These are phyloP conservation scores for Melopsittacus undulatus DNA, from an alignment of 2,797 vertebrate genomes.

Conservation along the genomic window DNA sequence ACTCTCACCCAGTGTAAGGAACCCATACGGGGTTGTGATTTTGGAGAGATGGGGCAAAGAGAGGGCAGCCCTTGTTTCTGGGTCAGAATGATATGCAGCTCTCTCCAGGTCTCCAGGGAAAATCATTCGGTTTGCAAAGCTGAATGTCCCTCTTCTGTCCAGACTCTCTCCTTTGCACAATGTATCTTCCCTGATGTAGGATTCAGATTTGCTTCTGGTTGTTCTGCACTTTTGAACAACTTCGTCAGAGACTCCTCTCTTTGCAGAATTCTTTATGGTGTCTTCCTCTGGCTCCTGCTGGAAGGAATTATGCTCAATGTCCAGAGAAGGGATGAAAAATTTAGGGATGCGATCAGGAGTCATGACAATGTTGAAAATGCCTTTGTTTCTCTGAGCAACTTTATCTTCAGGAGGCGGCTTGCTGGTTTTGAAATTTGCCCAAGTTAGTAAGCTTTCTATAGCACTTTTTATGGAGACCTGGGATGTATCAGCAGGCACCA, in stretches of 20 bases:
- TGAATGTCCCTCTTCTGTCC: constrained; percentile 33
- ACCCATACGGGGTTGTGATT: constrained; percentile 69
- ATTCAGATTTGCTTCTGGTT: constrained; percentile 52
- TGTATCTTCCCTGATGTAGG: neutral
- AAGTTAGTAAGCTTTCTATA: constrained; percentile 59
- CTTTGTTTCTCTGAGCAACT: constrained; percentile 30
- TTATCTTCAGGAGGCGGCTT: constrained; percentile 38
- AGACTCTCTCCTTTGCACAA: neutral
- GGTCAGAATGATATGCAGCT: constrained; percentile 71
- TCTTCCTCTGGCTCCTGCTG: constrained; percentile 14
- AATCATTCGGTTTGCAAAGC: neutral
- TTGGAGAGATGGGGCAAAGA: constrained; percentile 84
- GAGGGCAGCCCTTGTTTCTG: constrained; percentile 77
- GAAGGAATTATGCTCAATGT: constrained; percentile 32
- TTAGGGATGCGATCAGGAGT: constrained; percentile 71
- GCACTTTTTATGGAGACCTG: constrained; percentile 49
- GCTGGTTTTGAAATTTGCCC: constrained; percentile 43
- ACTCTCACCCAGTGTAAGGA: constrained; percentile 82
- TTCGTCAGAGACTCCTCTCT: neutral
- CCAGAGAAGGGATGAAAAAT: constrained; percentile 71
- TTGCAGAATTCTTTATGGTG: neutral
- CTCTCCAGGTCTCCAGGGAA: constrained; percentile 8
- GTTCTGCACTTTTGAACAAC: neutral
- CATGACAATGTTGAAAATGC: constrained; percentile 69
- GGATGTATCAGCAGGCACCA: constrained; percentile 38